phyloP scores from a whole-genome alignment of 1,140 invertebrate genomes.

The Formica selysi region DNA sequence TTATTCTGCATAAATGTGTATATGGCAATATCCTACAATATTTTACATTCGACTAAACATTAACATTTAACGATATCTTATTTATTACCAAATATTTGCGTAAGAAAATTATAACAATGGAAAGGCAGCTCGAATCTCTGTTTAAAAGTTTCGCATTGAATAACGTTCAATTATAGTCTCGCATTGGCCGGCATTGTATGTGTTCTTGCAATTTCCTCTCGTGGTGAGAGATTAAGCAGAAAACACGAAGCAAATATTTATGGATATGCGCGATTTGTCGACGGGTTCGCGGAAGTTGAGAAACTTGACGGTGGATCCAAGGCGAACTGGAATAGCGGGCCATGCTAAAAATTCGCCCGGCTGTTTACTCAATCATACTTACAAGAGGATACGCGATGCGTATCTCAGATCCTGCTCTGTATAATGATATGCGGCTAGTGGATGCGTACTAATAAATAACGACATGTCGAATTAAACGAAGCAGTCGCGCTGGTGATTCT shows the following conservation, averaged over 20 bases:
- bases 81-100: too few species aligned
- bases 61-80: background rate
- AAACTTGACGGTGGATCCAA: constrained; percentile 56
- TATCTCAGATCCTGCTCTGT: constrained; percentile 41
- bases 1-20: background rate
- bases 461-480: constrained; percentile 46
- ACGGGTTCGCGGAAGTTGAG: constrained; percentile 35
- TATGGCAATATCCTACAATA: background rate
- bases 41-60: too few species aligned
- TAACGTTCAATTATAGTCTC: background rate
- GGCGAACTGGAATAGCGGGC: constrained; percentile 52
- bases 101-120: background rate
- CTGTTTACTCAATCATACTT: constrained; percentile 54
- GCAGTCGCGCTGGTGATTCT: constrained; percentile 30
- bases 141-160: background rate
- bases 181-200: background rate
- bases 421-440: constrained; percentile 53
- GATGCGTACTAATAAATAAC: constrained; percentile 62
- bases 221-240: constrained; percentile 36
- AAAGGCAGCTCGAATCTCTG: background rate
- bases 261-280: constrained; percentile 27
- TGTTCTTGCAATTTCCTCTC: constrained; percentile 26
- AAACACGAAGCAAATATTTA: constrained; percentile 17
- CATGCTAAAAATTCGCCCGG: constrained; percentile 34
- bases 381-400: constrained; percentile 21